These are phyloP conservation scores for Drosophila basisetae DNA, from an alignment of 2,888 invertebrate species.

Conservation along the genomic window DNA sequence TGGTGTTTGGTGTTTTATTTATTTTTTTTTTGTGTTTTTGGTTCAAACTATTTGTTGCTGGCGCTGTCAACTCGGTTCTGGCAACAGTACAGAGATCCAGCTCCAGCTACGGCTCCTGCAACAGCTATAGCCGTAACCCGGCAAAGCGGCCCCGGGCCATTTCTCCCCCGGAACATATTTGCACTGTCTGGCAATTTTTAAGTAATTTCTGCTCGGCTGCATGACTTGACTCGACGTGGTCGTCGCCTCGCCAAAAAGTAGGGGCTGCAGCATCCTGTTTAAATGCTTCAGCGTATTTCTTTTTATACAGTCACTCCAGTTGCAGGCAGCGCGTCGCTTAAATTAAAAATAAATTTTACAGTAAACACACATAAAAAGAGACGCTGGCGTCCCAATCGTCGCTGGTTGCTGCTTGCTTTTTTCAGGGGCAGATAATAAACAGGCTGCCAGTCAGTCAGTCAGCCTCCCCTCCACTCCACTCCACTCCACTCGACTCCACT, in stretches of 20 bases:
- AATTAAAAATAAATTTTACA: slow-evolving; percentile 82
- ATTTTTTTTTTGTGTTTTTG: slow-evolving; percentile 18
- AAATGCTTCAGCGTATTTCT: slow-evolving; percentile 59
- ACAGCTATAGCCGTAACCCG: background rate
- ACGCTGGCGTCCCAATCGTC: slow-evolving; percentile 37
- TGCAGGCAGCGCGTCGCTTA: slow-evolving; percentile 66
- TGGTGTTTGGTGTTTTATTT: slow-evolving; percentile 7
- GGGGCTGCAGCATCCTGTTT: slow-evolving; percentile 70
- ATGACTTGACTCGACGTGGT: slow-evolving; percentile 66
- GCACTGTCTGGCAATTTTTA: slow-evolving; percentile 80
- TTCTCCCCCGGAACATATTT: slow-evolving; percentile 71
- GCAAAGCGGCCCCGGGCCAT: slow-evolving; percentile 42
- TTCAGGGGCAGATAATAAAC: slow-evolving; percentile 43
- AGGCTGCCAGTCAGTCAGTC: slow-evolving; percentile 8
- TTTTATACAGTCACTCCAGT: slow-evolving; percentile 41
- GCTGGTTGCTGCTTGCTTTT: background rate
- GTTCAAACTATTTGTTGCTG: slow-evolving; percentile 76
- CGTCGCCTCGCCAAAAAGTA: slow-evolving; percentile 30
- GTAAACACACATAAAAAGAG: slow-evolving; percentile 78
- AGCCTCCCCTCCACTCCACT: background rate
- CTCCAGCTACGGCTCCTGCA: slow-evolving; percentile 18
- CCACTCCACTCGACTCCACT: background rate
- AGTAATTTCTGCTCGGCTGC: slow-evolving; percentile 76
- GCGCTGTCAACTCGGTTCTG: slow-evolving; percentile 68
- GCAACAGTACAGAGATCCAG: slow-evolving; percentile 14